These are phyloP conservation scores for Botia kubotai DNA, from an alignment of 2,797 vertebrate genomes.

Conservation along the genomic window DNA sequence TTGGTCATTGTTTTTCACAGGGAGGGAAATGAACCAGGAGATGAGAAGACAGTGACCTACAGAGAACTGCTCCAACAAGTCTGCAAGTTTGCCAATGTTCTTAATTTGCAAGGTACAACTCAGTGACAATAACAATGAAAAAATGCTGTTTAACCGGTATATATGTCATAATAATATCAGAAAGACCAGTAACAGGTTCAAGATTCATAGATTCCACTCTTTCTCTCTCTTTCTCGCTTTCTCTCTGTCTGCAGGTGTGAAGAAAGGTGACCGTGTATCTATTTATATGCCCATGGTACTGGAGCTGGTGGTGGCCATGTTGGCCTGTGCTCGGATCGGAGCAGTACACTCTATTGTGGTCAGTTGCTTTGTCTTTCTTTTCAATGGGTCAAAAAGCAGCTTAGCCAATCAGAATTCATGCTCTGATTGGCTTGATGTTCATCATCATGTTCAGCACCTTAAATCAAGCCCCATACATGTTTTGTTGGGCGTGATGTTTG, in stretches of 20 bases:
- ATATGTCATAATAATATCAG: not conserved
- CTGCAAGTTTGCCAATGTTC: slow-evolving; percentile 93
- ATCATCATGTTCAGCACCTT: no score
- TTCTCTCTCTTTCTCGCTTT: not conserved
- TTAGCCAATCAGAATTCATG: no score
- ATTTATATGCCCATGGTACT: slow-evolving; percentile 99
- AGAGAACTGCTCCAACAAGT: slow-evolving; percentile 87
- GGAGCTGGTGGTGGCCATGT: slow-evolving; percentile 94
- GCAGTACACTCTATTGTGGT: slow-evolving; percentile 96
- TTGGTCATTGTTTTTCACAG: slow-evolving; percentile 67
- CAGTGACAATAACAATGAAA: not conserved
- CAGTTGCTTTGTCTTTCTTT: slow-evolving; percentile 62
- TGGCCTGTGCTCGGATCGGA: slow-evolving; percentile 92
- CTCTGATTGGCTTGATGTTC: no score
- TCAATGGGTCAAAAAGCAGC: not conserved
- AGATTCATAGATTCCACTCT: not conserved
- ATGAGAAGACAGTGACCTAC: slow-evolving; percentile 87
- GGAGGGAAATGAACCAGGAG: slow-evolving; percentile 95
- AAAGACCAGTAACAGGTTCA: slow-evolving; percentile 1
- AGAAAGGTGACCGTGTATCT: slow-evolving; percentile 92
- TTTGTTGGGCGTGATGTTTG: not conserved
- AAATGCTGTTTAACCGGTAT: not conserved
- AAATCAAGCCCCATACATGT: not conserved
- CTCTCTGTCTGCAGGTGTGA: slow-evolving; percentile 81
- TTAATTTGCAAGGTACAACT: slow-evolving; percentile 87